A percentile compares a stretch with the other conserved stretches of the same genome.
Conservation (phyloP, 2,888 invertebrate species). For the Trissolcus brochymenae region DNA sequence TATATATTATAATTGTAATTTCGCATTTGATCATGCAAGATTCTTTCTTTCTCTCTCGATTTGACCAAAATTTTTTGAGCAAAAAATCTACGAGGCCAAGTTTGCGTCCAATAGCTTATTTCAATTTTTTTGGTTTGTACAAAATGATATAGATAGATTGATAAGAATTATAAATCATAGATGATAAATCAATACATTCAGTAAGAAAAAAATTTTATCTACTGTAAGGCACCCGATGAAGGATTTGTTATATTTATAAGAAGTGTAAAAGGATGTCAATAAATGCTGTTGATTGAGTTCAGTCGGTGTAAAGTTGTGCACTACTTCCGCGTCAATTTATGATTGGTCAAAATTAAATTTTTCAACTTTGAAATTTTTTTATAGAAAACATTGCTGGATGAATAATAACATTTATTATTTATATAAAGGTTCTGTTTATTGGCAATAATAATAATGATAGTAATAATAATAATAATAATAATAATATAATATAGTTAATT, state of each 20-base stretch:
- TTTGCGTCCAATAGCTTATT: constrained; percentile 21
- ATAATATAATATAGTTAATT: neutral
- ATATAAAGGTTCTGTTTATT: neutral
- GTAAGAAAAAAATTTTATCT: constrained; percentile 42
- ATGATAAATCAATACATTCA: constrained; percentile 30
- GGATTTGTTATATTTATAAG: constrained; percentile 58
- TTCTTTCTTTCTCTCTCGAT: neutral
- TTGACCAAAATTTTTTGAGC: constrained; percentile 1
- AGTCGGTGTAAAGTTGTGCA: constrained; percentile 36
- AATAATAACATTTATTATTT: no score
- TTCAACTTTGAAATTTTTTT: neutral
- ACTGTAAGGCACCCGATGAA: constrained; percentile 46
- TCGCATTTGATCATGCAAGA: constrained; percentile 64
- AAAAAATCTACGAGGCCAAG: constrained; percentile 8
- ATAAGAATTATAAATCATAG: constrained; percentile 41
- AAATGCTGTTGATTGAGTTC: constrained; percentile 57
- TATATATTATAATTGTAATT: constrained; percentile 74
- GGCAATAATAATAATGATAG: neutral
- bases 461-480: constrained; percentile 6
- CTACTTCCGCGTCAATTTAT: constrained; percentile 19
- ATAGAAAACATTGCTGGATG: neutral
- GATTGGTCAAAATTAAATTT: no score
- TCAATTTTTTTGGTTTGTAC: constrained; percentile 44
- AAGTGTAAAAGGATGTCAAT: constrained; percentile 59
- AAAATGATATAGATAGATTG: constrained; percentile 44